Evolutionary conservation across 2,888 invertebrate species (phyloP).

Genomic region (Tipula unca): DNA sequence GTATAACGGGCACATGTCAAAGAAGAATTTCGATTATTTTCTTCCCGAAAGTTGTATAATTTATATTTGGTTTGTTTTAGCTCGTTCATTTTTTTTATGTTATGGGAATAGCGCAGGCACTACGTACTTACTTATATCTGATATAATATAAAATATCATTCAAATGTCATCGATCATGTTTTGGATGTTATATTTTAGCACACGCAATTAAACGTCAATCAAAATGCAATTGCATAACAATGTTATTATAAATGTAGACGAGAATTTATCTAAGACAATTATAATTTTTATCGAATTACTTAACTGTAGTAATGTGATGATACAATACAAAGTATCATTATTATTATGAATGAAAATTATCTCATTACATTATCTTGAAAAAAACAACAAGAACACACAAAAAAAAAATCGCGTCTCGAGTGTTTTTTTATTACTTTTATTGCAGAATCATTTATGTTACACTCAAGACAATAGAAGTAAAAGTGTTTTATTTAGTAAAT

Average conservation of each 20-base stretch:
- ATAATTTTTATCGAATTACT: not conserved
- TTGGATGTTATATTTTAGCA: not conserved
- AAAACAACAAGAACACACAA: not conserved
- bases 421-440: not conserved
- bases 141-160: not conserved
- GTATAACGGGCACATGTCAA: not conserved
- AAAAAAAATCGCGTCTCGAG: not conserved
- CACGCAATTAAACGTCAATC: not conserved
- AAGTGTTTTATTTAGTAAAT: conserved; percentile 8
- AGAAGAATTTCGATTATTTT: not conserved
- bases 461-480: conserved; percentile 8
- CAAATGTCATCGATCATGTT: too few relatives aligned
- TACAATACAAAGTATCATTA: not conserved
- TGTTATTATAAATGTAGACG: not conserved
- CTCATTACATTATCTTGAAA: not conserved
- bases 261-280: not conserved
- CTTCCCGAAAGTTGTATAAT: not conserved
- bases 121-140: not conserved
- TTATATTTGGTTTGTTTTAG: not conserved
- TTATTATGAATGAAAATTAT: not conserved
- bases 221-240: not conserved
- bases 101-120: not conserved
- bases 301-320: not conserved
- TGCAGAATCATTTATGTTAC: not conserved
- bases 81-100: not conserved